Evolutionary conservation across 37 sponge, comb jelly and placozoan species (phyloP).

Genomic region (Mnemiopsis leidyi): DNA sequence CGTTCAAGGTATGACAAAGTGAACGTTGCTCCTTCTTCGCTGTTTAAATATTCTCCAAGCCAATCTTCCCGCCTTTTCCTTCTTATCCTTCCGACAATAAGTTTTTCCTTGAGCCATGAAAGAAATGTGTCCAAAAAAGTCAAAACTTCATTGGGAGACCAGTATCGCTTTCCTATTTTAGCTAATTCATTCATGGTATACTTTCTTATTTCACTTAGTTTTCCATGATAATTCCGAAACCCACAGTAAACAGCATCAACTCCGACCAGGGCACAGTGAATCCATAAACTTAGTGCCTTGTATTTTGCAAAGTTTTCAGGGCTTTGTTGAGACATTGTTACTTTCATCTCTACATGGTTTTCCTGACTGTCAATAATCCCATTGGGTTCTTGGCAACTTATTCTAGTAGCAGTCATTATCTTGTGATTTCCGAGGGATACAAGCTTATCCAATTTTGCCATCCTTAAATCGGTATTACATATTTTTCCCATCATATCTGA

Average conservation of each 20-base stretch:
- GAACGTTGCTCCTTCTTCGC: neutral
- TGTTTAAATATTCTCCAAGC: neutral
- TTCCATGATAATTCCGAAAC: neutral
- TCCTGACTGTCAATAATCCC: neutral
- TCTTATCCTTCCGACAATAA: neutral
- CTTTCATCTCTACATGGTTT: neutral
- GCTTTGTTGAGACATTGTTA: neutral
- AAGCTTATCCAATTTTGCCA: neutral
- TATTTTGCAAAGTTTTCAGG: neutral
- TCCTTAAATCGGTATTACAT: no score
- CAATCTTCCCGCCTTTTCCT: neutral
- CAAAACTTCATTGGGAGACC: neutral
- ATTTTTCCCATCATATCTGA: no score
- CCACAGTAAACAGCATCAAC: slow-evolving; percentile 20
- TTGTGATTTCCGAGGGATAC: neutral
- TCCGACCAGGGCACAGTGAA: neutral
- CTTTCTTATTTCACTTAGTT: neutral
- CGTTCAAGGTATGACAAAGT: neutral
- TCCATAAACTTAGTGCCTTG: neutral
- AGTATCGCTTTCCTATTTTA: neutral
- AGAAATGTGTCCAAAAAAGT: neutral
- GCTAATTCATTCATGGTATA: neutral
- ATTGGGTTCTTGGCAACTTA: neutral
- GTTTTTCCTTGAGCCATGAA: neutral
- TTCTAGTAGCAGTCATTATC: neutral